These are phyloP conservation scores for Hyalella azteca DNA, from an alignment of 2,888 invertebrate species.

Conservation along the genomic window DNA sequence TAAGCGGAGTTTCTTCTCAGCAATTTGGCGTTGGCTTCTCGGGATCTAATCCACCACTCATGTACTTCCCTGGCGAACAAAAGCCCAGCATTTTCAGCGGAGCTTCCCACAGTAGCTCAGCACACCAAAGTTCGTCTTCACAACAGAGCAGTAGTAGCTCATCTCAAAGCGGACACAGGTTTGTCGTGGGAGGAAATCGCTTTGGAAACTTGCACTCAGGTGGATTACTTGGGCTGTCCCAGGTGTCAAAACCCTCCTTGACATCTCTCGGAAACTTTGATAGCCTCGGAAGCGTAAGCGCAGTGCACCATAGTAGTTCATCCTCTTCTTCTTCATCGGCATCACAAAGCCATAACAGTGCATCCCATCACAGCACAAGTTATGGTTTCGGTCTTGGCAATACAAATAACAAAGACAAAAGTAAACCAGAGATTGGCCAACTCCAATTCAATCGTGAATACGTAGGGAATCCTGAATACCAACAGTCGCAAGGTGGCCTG, in stretches of 20 bases:
- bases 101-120: neutral
- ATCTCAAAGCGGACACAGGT: neutral
- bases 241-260: neutral
- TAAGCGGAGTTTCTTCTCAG: too few species aligned
- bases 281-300: neutral
- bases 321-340: slow-evolving; percentile 1
- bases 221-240: neutral
- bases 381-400: neutral
- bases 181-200: neutral
- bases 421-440: neutral
- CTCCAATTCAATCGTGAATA: neutral
- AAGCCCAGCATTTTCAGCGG: neutral
- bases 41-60: neutral
- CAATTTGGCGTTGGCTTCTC: neutral
- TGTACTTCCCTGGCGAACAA: slow-evolving; percentile 9
- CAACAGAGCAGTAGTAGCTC: slow-evolving; percentile 17
- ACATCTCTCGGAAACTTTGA: neutral
- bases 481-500: neutral
- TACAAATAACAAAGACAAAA: neutral
- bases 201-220: neutral
- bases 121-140: slow-evolving; percentile 12
- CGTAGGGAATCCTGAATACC: neutral
- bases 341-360: neutral
- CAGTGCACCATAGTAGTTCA: neutral
- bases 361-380: neutral